These are phyloP conservation scores for Pristionchus fissidentatus DNA, from an alignment of 2,888 invertebrate genomes.

Conservation along the genomic window DNA sequence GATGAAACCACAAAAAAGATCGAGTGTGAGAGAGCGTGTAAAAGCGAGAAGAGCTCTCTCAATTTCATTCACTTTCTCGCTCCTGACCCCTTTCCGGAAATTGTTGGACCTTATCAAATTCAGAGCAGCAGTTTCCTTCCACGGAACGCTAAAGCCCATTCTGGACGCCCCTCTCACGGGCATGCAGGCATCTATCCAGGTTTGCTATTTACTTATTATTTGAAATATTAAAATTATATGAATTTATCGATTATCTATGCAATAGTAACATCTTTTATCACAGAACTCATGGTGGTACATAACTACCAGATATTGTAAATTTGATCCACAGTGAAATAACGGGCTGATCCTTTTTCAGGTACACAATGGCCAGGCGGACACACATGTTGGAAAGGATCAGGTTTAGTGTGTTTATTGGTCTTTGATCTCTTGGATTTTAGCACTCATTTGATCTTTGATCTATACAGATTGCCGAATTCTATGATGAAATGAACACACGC, in stretches of 20 bases:
- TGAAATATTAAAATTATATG: too few species aligned
- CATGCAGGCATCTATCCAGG: conserved; percentile 54
- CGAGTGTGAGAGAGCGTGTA: too few species aligned
- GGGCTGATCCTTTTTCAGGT: not conserved
- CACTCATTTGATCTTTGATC: not conserved
- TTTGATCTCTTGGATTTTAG: not conserved
- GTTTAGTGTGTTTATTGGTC: too few species aligned
- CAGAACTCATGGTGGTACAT: too few species aligned
- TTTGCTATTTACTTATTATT: too few species aligned
- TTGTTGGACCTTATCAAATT: not conserved
- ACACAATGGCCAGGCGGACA: conserved; percentile 69
- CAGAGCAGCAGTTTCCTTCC: conserved; percentile 66
- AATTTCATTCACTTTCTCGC: too few species aligned
- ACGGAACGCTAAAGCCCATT: conserved; percentile 67
- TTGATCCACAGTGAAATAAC: too few species aligned
- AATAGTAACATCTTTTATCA: too few species aligned
- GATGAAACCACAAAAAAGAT: too few species aligned
- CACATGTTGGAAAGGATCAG: conserved; percentile 57
- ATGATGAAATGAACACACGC: conserved; percentile 62
- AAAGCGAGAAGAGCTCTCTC: too few species aligned
- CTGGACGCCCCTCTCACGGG: conserved; percentile 55
- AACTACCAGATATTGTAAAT: too few species aligned
- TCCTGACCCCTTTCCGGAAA: too few species aligned
- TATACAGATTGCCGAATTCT: conserved; percentile 55
- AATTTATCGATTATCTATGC: not conserved